Conservation (phyloP, 2,797 vertebrate genomes). For the Pempheris klunzingeri region DNA sequence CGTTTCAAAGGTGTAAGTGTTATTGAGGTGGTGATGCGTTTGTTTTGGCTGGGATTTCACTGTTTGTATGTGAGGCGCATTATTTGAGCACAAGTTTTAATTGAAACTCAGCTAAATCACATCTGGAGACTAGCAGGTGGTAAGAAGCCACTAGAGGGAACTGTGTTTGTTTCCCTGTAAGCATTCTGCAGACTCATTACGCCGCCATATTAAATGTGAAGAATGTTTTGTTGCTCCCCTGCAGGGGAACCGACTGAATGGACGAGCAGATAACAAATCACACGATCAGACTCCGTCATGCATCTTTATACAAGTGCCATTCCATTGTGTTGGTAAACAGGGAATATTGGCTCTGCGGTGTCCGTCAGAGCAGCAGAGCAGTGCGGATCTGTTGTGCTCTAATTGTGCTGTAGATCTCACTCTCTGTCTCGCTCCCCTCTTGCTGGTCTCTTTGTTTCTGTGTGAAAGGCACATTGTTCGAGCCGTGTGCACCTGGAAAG, state of each 20-base stretch:
- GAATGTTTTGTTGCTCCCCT: not conserved
- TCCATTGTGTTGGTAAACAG: constrained; percentile 18
- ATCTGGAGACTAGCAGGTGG: constrained; percentile 1
- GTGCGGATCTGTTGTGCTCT: constrained; percentile 16
- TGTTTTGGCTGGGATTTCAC: not conserved
- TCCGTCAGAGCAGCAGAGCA: constrained; percentile 8
- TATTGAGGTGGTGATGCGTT: constrained; percentile 20
- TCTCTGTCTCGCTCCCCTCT: constrained; percentile 15
- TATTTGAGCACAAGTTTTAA: constrained; percentile 6
- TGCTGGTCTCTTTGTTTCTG: constrained; percentile 43
- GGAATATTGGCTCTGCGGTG: constrained; percentile 1
- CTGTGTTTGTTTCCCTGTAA: constrained; percentile 10
- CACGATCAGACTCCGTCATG: not conserved
- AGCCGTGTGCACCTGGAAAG: constrained; percentile 59
- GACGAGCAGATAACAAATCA: not conserved
- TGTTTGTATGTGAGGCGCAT: not conserved
- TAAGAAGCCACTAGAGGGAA: constrained; percentile 24
- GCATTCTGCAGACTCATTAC: constrained; percentile 1
- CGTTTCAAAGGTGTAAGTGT: constrained; percentile 13
- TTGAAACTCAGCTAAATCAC: constrained; percentile 1
- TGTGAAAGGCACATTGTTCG: constrained; percentile 66
- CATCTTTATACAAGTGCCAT: constrained; percentile 5
- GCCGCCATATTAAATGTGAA: constrained; percentile 1
- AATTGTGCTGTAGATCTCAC: constrained; percentile 28
- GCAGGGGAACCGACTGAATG: not conserved